Evolutionary conservation across 2,888 invertebrate species (phyloP).

Genomic region (Conistra vaccinii): DNA sequence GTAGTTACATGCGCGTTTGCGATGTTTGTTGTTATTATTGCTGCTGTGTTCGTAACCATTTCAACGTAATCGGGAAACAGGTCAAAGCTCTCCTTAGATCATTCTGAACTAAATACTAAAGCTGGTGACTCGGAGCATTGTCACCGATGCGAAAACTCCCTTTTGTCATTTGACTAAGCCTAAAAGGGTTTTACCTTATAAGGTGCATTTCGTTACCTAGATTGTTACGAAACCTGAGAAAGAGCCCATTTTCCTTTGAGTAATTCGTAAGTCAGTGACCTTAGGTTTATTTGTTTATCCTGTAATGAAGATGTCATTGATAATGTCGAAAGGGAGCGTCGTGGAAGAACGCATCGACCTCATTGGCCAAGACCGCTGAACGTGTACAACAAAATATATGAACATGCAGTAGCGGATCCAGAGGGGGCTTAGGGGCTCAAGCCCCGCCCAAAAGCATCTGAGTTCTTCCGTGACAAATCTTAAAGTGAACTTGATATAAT

Average conservation of each 20-base stretch:
- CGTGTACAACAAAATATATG: not conserved
- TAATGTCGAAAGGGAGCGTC: not conserved
- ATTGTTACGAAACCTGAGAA: not conserved
- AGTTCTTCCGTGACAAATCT: too few relatives aligned
- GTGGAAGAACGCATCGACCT: too few relatives aligned
- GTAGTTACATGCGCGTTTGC: too few relatives aligned
- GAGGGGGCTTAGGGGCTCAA: too few relatives aligned
- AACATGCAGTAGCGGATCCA: too few relatives aligned
- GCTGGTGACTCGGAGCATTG: not conserved
- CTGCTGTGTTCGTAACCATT: not conserved
- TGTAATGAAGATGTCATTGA: not conserved
- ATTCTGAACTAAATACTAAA: not conserved
- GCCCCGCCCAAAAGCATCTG: too few relatives aligned
- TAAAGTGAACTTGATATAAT: too few relatives aligned
- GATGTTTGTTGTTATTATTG: too few relatives aligned
- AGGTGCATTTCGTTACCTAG: slow-evolving; percentile 7
- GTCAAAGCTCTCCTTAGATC: not conserved
- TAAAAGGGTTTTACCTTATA: slow-evolving; percentile 10
- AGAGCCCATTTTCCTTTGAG: slow-evolving; percentile 18
- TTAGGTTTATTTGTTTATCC: slow-evolving; percentile 6
- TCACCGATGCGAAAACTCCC: slow-evolving; percentile 14
- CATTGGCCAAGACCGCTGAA: not conserved
- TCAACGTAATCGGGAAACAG: not conserved
- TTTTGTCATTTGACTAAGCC: slow-evolving; percentile 13
- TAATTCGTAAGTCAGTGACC: slow-evolving; percentile 24